Evolutionary conservation across 1,140 invertebrate genomes (phyloP).

Genomic region (Drosophila repleta): DNA sequence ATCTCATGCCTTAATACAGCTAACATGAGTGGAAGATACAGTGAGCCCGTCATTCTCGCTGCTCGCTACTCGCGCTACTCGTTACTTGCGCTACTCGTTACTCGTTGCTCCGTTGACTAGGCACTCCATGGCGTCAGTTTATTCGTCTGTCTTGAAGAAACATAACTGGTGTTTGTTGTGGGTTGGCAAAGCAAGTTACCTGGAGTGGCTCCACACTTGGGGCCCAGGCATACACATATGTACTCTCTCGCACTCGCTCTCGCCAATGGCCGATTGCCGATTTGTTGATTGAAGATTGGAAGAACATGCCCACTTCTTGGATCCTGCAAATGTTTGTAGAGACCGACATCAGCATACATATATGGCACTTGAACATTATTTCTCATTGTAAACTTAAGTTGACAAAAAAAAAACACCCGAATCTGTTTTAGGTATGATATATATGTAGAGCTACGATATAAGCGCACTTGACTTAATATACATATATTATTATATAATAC

Average conservation of each 20-base stretch:
- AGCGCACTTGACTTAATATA: background rate
- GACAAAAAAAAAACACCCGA: background rate
- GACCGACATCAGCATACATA: constrained; percentile 12
- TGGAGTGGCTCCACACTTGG: constrained; percentile 49
- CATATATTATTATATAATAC: background rate
- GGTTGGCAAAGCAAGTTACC: constrained; percentile 72
- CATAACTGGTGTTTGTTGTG: constrained; percentile 65
- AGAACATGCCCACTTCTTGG: background rate
- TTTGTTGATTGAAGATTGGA: background rate
- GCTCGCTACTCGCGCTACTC: constrained; percentile 25
- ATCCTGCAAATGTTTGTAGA: constrained; percentile 37
- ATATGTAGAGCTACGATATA: background rate
- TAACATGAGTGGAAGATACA: constrained; percentile 51
- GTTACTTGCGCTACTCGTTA: constrained; percentile 15
- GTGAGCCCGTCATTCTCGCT: constrained; percentile 28
- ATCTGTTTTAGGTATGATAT: background rate
- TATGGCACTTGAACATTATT: no score
- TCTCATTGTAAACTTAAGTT: no score
- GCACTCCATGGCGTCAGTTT: background rate
- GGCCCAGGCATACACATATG: background rate
- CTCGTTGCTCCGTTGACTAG: constrained; percentile 32
- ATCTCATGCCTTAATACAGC: constrained; percentile 58
- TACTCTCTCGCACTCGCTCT: background rate
- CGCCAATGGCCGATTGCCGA: no score
- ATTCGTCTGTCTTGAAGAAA: constrained; percentile 75